phyloP scores from a whole-genome alignment of 2,888 invertebrate species.

The Choreutis nemorana region DNA sequence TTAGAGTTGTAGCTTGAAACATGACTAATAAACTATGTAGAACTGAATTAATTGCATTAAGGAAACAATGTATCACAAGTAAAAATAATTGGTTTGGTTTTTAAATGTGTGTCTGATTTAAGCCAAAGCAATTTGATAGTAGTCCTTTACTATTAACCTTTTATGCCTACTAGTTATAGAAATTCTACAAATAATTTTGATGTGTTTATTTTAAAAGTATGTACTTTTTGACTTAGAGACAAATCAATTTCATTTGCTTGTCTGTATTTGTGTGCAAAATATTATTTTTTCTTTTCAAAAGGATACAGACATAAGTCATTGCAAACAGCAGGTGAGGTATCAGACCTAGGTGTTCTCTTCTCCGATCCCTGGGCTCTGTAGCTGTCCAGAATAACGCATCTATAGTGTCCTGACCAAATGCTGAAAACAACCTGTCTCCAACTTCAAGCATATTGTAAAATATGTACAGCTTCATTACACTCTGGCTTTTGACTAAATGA shows the following conservation, averaged over 20 bases:
- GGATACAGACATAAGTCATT: slow-evolving; percentile 93
- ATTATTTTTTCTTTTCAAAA: too few relatives aligned
- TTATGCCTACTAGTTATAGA: too few relatives aligned
- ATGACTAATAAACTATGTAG: slow-evolving; percentile 88
- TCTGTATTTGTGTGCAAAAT: too few relatives aligned
- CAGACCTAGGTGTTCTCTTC: slow-evolving; percentile 84
- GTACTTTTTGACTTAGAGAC: too few relatives aligned
- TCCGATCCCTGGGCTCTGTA: slow-evolving; percentile 88
- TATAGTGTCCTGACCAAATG: slow-evolving; percentile 97
- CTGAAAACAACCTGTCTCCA: slow-evolving; percentile 93
- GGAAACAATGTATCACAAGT: not conserved
- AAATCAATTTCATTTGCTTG: too few relatives aligned
- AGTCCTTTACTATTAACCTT: too few relatives aligned
- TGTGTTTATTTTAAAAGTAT: too few relatives aligned
- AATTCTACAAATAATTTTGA: not conserved
- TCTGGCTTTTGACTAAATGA: slow-evolving; percentile 96
- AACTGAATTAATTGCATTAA: slow-evolving; percentile 68
- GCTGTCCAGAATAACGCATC: slow-evolving; percentile 99
- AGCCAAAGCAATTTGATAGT: too few relatives aligned
- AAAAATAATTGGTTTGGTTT: not conserved
- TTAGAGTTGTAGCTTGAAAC: slow-evolving; percentile 96
- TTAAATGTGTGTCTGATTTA: too few relatives aligned
- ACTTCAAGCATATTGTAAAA: slow-evolving; percentile 99
- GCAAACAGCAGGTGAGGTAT: slow-evolving; percentile 92
- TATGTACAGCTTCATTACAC: slow-evolving; percentile 98